These are phyloP conservation scores for Alligator sinensis DNA, from an alignment of 2,113 vertebrate species.

Conservation along the genomic window DNA sequence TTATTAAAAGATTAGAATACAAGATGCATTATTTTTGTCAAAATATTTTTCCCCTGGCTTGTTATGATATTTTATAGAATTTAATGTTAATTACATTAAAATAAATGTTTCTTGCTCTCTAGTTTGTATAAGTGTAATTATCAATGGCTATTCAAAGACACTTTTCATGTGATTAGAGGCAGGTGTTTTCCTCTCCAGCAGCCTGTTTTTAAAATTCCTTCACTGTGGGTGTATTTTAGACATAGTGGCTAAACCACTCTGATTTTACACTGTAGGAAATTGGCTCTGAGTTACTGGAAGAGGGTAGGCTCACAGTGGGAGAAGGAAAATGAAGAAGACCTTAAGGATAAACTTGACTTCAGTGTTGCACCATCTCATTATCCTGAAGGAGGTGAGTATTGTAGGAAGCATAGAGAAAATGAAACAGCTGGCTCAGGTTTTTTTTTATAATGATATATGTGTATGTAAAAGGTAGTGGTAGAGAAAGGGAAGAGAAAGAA, in stretches of 20 bases:
- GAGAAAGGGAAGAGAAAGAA: background rate
- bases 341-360: constrained; percentile 97
- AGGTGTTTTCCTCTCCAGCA: background rate
- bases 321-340: constrained; percentile 92
- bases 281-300: constrained; percentile 88
- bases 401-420: fast-evolving
- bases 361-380: constrained; percentile 82
- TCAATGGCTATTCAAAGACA: background rate
- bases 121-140: background rate
- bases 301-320: constrained; percentile 93
- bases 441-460: background rate
- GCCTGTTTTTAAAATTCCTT: background rate
- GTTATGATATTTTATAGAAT: background rate
- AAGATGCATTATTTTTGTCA: background rate
- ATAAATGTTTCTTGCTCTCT: background rate
- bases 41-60: background rate
- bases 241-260: background rate
- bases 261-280: constrained; percentile 75
- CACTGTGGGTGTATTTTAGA: fast-evolving
- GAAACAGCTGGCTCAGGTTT: background rate
- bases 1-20: background rate
- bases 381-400: constrained; percentile 85
- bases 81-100: background rate
- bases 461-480: background rate
- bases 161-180: background rate